Conservation (phyloP, 2,888 invertebrate genomes). For the Loripinus fragilis region DNA sequence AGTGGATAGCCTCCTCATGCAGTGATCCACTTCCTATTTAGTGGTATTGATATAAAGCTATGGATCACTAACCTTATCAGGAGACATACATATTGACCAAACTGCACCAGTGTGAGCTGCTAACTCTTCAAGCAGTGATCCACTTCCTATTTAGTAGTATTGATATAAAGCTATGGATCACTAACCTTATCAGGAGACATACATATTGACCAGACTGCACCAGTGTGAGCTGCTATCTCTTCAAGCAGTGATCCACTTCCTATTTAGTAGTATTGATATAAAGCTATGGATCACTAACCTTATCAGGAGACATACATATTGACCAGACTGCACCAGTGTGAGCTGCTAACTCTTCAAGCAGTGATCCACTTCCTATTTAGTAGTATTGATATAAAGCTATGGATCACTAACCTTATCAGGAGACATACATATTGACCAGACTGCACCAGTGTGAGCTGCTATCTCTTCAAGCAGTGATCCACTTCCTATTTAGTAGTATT, state of each 20-base stretch:
- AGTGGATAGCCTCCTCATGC: too few species aligned
- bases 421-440: conserved; percentile 90
- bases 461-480: conserved; percentile 87
- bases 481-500: conserved; percentile 90
- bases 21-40: conserved; percentile 86
- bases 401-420: conserved; percentile 89
- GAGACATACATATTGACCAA: conserved; percentile 90
- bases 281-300: conserved; percentile 86
- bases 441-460: conserved; percentile 90
- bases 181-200: conserved; percentile 91
- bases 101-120: conserved; percentile 92
- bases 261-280: conserved; percentile 92
- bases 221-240: conserved; percentile 90
- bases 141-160: conserved; percentile 91
- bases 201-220: conserved; percentile 91
- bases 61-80: conserved; percentile 88
- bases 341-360: conserved; percentile 88
- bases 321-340: conserved; percentile 92
- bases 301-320: conserved; percentile 91
- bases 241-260: conserved; percentile 83
- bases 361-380: conserved; percentile 88
- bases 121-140: conserved; percentile 86
- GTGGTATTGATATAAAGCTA: conserved; percentile 92
- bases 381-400: conserved; percentile 91
- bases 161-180: conserved; percentile 86